Evolutionary conservation across 2,113 vertebrate species (phyloP), one percentile per base, ranked within the genome.

Genomic region (Syngnathoides biaculeatus): DNA sequence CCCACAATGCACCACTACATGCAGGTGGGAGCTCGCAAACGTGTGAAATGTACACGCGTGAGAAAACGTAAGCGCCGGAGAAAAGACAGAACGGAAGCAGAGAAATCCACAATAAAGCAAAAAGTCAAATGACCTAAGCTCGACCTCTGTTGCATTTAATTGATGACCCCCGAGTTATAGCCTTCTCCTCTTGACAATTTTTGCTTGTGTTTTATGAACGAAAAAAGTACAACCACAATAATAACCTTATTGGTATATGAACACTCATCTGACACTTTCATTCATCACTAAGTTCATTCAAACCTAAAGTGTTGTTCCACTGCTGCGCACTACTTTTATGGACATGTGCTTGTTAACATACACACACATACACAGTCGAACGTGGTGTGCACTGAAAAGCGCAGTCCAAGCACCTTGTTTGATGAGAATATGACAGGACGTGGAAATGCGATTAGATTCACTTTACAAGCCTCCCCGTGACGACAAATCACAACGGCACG

Each of bases 351-450:
- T 74, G 38, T 61, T 71, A 69, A 64, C 76, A 70, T 66, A 56
- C 72, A 57, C 60, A 52, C 39, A 52, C 50, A n/a, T 30, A 26
- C 59, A 65, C 24, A 53, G n/a, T n/a, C n/a, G n/a, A n/a, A n/a
- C n/a, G n/a, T 24, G 43, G 59, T 17, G 39, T 43, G 20, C 57
- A 55, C 57, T 26, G 39, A 59, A 64, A 73, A 24, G 52, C 47
- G 30, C 65, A 78, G 86, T 91, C 89, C 75, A 86, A 86, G 79
- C 81, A 82, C 73, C 82, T 75, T 90, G 85, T 91, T 79, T 88
- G 79, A 88, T 68, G 69, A 56, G 45, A 82, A 86, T 79, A 69
- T 79, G 78, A 78, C 78, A 63, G 48, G 84, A 86, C 84, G 75
- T 67, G 78, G 48, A 45, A 79, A 81, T 80, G 68, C 71, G 80